Base-by-base conservation (phyloP, 2,888 invertebrate species). In the Euzetes globulus region DNA sequence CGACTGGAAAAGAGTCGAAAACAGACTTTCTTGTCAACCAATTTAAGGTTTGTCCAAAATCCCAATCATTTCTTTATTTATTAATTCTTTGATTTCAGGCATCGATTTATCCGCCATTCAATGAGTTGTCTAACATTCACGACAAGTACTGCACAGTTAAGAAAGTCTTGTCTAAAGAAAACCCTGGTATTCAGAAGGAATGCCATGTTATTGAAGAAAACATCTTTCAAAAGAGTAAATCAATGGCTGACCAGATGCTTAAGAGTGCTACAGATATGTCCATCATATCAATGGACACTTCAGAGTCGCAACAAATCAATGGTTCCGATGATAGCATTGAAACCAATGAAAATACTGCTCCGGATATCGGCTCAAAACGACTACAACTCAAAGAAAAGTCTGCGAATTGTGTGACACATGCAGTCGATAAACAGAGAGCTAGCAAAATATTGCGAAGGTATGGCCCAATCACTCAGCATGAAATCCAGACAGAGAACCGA, bases 81-180 rank as follows among this genome's bases (percentile, higher is more conserved):
- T 4, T 29, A 33, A 22, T 7, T 9, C 15, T 63, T 15, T 60
- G 33, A 41, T 63, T 63, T 29, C 33, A 68, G 68, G 9, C 68
- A 33, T 68, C 41, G 22, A 0, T 68, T 1, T 27, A 68, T 37
- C 22, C 3, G 37, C 45, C 41, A 15, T 1, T 68, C 22, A n/a
- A 68, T 33, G 68, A 68, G 11, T 68, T 68, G 25, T 68, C 68
- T 7, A 19, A 68, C 33, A 68, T 68, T 68, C 68, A 68, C 45
- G 41, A 68, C 11, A 37, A 68, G 22, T 68, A 68, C 37, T 45
- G 17, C 6, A 41, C 45, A 41, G 1, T 68, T n/a, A 68, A 68
- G 45, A 19, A 68, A n/a, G 41, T 4, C 6, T 41, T 68, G 25
- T 4, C 22, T 41, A 22, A 68, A 22, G 45, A 68, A 5, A n/a